These are phyloP conservation scores for Himalopsyche phryganea DNA, from an alignment of 1,140 invertebrate species.

Conservation along the genomic window DNA sequence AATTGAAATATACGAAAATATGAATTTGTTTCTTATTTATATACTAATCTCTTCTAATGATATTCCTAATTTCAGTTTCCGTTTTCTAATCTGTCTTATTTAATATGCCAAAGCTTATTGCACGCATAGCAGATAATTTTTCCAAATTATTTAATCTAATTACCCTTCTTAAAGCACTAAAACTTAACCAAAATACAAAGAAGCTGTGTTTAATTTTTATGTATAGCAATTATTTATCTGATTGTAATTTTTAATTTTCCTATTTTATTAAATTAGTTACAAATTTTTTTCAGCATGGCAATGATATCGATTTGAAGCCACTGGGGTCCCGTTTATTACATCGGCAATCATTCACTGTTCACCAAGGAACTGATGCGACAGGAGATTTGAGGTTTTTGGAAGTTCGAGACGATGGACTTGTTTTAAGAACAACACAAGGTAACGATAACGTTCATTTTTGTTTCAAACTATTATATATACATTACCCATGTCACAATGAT, in stretches of 20 bases:
- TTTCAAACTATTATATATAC: background rate
- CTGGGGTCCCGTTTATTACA: conserved; percentile 88
- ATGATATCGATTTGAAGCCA: conserved; percentile 95
- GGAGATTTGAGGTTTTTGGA: conserved; percentile 96
- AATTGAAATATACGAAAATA: background rate
- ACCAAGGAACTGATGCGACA: conserved; percentile 85
- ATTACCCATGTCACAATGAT: background rate
- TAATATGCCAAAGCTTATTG: too few species aligned
- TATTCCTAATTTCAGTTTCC: too few species aligned
- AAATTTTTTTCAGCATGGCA: conserved; percentile 81
- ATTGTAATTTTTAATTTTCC: background rate
- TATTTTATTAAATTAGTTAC: too few species aligned
- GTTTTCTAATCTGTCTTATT: too few species aligned
- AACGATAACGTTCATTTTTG: conserved; percentile 7
- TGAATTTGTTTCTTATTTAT: too few species aligned
- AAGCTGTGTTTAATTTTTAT: too few species aligned
- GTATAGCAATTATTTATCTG: too few species aligned
- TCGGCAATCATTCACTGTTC: conserved; percentile 96
- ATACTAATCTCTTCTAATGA: too few species aligned
- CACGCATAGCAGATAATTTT: too few species aligned
- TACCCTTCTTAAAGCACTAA: too few species aligned
- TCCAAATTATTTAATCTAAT: too few species aligned
- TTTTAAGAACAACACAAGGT: conserved; percentile 88
- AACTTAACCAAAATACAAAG: too few species aligned
- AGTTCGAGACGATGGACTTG: conserved; percentile 95